Conservation (phyloP, 2,797 vertebrate species). For the Acrossocheilus fasciatus region DNA sequence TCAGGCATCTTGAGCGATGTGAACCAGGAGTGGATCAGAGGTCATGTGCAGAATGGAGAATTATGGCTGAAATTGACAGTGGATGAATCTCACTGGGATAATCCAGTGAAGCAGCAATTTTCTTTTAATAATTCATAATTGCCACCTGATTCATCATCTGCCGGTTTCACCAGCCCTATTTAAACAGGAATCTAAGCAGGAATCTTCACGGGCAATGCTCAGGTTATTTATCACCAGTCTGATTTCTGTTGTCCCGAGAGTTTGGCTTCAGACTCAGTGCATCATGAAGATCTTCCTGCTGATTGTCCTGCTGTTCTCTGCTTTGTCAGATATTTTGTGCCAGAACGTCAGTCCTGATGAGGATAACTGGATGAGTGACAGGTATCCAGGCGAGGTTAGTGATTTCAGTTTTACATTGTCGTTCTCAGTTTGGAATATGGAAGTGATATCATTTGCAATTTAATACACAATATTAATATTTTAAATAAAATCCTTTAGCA, state of each 20-base stretch:
- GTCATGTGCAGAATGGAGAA: constrained; percentile 2
- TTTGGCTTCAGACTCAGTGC: neutral
- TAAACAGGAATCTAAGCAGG: neutral
- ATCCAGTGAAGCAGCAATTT: constrained; percentile 30
- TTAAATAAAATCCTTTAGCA: neutral
- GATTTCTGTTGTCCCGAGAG: neutral
- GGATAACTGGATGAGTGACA: constrained; percentile 75
- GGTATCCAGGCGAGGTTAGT: constrained; percentile 78
- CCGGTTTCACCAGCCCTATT: constrained; percentile 19
- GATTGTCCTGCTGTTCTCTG: constrained; percentile 74
- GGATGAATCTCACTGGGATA: constrained; percentile 16
- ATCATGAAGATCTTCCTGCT: constrained; percentile 79
- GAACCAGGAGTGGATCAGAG: neutral
- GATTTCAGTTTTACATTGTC: constrained; percentile 11
- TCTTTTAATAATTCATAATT: constrained; percentile 24
- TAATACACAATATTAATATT: neutral
- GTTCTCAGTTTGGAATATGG: neutral
- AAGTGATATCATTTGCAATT: neutral
- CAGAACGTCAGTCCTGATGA: constrained; percentile 74
- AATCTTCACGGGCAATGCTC: neutral
- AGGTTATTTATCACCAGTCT: neutral
- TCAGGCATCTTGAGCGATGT: neutral
- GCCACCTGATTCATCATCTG: constrained; percentile 2
- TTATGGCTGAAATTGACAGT: neutral
- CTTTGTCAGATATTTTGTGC: constrained; percentile 76